These are phyloP conservation scores for Pituophis catenifer DNA, from an alignment of 2,113 vertebrate species.

Conservation along the genomic window DNA sequence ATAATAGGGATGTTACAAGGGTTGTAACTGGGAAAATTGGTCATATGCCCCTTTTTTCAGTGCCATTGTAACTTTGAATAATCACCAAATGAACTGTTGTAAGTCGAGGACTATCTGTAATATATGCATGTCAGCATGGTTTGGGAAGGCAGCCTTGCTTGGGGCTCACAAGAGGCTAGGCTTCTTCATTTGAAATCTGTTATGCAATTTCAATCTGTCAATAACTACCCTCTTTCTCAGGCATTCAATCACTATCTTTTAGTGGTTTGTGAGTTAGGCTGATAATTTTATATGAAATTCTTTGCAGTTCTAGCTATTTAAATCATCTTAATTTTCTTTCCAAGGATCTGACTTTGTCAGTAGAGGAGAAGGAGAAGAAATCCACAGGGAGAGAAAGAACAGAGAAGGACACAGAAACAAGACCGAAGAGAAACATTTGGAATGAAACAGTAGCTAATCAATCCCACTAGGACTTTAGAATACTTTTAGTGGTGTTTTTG, in stretches of 20 bases:
- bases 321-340: background rate
- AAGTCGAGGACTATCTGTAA: no score
- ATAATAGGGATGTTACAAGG: no score
- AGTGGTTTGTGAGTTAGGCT: background rate
- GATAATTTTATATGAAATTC: background rate
- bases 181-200: slow-evolving; percentile 39
- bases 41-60: no score
- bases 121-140: background rate
- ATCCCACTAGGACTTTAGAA: background rate
- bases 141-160: slow-evolving; percentile 48
- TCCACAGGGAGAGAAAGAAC: background rate
- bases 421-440: background rate
- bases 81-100: no score
- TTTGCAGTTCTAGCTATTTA: background rate
- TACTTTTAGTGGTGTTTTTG: background rate
- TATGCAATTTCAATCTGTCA: background rate
- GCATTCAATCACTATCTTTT: background rate
- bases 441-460: background rate
- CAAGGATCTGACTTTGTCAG: background rate
- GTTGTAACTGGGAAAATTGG: no score
- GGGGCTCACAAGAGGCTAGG: slow-evolving; percentile 7
- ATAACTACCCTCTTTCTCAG: background rate
- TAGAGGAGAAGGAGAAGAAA: background rate
- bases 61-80: no score
- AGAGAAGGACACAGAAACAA: background rate